Conservation (phyloP, 2,113 vertebrate species). For the Toxotes chatareus region DNA sequence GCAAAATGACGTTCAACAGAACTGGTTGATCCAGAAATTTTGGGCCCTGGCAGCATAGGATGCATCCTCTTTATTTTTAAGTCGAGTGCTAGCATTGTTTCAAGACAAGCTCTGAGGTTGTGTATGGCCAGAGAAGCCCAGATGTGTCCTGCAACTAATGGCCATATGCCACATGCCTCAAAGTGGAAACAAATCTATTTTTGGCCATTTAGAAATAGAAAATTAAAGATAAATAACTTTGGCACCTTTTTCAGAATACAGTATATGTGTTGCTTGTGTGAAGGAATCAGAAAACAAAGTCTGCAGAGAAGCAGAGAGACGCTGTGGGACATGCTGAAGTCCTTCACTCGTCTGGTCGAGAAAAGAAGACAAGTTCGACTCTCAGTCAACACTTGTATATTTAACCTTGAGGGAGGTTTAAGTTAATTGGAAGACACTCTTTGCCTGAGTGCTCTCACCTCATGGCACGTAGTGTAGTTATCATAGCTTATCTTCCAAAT, state of each 20-base stretch:
- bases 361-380: conserved; percentile 47
- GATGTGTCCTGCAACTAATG: neutral
- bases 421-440: conserved; percentile 75
- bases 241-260: neutral
- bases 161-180: neutral
- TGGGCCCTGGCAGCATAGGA: neutral
- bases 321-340: conserved; percentile 2
- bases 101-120: neutral
- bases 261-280: neutral
- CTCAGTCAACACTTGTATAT: conserved; percentile 70
- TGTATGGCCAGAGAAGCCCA: neutral
- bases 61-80: neutral
- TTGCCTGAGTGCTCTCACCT: conserved; percentile 76
- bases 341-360: conserved; percentile 48
- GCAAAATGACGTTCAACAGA: neutral
- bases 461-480: conserved; percentile 63
- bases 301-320: neutral
- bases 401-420: conserved; percentile 76
- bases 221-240: neutral
- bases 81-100: neutral
- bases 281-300: conserved; percentile 4
- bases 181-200: neutral
- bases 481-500: conserved; percentile 77
- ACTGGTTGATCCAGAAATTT: neutral
- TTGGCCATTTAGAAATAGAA: neutral